Conservation (phyloP, 2,888 invertebrate species). For the Aphodius sticticus region DNA sequence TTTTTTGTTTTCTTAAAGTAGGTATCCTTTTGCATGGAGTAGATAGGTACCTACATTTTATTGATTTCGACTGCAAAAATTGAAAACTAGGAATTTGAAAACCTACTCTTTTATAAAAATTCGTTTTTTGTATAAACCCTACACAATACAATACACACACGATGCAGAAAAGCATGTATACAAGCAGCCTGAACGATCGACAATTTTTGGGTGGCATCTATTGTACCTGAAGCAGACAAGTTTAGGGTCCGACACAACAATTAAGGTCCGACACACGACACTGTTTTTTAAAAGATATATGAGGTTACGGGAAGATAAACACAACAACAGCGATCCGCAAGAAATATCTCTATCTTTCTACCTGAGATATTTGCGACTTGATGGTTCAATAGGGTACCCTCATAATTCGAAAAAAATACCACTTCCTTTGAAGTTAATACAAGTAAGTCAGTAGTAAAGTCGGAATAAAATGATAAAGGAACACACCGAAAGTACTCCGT, state of each 20-base stretch:
- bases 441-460: background rate
- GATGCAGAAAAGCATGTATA: too few species aligned
- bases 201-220: background rate
- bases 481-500: too few species aligned
- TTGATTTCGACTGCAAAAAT: too few species aligned
- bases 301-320: background rate
- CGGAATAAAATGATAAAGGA: background rate
- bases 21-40: too few species aligned
- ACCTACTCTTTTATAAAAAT: too few species aligned
- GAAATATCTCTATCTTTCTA: background rate
- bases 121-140: too few species aligned
- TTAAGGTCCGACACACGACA: background rate
- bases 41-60: too few species aligned
- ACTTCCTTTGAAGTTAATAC: background rate
- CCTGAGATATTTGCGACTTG: background rate
- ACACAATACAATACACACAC: too few species aligned
- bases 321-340: background rate
- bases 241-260: background rate
- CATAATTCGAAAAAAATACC: background rate
- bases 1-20: too few species aligned
- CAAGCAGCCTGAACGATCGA: too few species aligned
- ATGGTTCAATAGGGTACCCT: background rate
- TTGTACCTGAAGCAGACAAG: background rate
- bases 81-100: too few species aligned
- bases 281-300: background rate